phyloP scores from a whole-genome alignment of 2,113 vertebrate genomes.

The Pseudolaguvia tuberculata region DNA sequence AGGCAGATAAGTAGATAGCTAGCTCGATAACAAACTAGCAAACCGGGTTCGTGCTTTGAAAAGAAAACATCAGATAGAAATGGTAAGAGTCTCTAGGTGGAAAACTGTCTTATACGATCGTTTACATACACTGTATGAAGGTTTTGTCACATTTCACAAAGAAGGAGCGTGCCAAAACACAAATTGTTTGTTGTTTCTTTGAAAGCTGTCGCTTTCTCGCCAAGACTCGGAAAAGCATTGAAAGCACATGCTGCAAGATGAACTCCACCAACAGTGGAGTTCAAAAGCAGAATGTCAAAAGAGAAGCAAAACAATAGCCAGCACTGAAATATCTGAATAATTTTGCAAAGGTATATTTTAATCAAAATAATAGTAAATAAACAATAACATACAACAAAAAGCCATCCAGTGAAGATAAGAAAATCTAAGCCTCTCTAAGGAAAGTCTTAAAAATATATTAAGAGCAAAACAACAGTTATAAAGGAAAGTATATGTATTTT shows the following conservation, averaged over 20 bases:
- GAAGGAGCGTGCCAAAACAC: background rate
- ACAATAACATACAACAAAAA: background rate
- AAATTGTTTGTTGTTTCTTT: background rate
- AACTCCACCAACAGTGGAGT: background rate
- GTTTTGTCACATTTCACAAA: background rate
- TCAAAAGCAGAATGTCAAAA: constrained; percentile 12
- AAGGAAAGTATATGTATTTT: background rate
- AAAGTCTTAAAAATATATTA: background rate
- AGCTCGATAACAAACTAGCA: background rate
- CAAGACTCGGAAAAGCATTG: constrained; percentile 10
- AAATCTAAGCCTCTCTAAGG: background rate
- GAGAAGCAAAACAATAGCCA: background rate
- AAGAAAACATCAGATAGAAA: constrained; percentile 22
- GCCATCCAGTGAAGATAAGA: background rate
- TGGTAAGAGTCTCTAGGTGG: background rate
- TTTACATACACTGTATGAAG: background rate
- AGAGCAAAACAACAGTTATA: background rate
- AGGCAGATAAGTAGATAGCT: background rate
- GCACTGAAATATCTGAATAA: constrained; percentile 18
- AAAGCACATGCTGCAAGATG: constrained; percentile 1
- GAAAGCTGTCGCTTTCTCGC: constrained; percentile 11
- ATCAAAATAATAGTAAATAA: constrained; percentile 4
- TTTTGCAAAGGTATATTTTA: background rate
- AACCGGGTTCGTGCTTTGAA: background rate
- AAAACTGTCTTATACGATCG: background rate